A percentile compares a stretch with the other conserved stretches of the same genome.
These are phyloP conservation scores for Porites evermanni DNA, from an alignment of 92 coral and sea anemone species.

Conservation along the genomic window DNA sequence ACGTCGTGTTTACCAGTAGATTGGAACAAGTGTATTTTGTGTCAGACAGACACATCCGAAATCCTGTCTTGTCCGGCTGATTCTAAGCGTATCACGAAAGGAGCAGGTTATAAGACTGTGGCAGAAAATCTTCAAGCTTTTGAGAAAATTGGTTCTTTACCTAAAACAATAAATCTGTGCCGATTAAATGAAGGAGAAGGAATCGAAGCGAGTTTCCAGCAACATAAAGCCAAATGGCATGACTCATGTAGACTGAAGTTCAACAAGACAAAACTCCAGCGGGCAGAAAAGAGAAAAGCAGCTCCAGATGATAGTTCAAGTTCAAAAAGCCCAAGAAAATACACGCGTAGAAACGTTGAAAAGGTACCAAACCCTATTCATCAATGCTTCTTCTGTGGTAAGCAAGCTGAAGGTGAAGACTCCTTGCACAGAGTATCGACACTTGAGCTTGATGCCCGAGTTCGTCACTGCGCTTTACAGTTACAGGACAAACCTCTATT, in stretches of 20 bases:
- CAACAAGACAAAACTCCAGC: conserved; percentile 66
- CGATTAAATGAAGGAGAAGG: conserved; percentile 48
- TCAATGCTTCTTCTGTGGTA: conserved; percentile 57
- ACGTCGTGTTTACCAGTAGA: conserved; percentile 32
- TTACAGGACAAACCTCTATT: conserved; percentile 56
- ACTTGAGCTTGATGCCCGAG: conserved; percentile 48
- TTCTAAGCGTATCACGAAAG: conserved; percentile 41
- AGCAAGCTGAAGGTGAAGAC: conserved; percentile 26
- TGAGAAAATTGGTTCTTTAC: too few relatives aligned
- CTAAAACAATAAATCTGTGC: background rate
- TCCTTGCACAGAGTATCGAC: conserved; percentile 39
- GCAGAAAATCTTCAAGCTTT: too few relatives aligned
- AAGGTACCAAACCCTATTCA: background rate
- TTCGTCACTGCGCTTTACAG: conserved; percentile 49
- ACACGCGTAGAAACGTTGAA: conserved; percentile 42
- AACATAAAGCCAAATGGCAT: conserved; percentile 66
- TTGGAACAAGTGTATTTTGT: conserved; percentile 58
- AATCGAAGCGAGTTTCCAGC: conserved; percentile 57
- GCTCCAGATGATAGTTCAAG: conserved; percentile 29
- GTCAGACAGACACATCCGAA: conserved; percentile 62
- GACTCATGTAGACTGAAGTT: conserved; percentile 60
- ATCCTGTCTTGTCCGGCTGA: conserved; percentile 52
- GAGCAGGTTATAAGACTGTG: conserved; percentile 5
- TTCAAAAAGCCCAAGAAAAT: conserved; percentile 24
- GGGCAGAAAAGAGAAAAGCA: conserved; percentile 63